phyloP scores from a whole-genome alignment of 2,113 vertebrate species.

The human region GRCh38 chr15:23198001-23198500 shows the following conservation, averaged over 20 bases:
- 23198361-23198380: neutral
- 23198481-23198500: neutral
- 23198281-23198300: neutral
- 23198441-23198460: neutral
- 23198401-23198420: neutral
- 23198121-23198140: neutral
- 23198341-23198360: neutral
- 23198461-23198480: neutral
- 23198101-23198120: neutral
- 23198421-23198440: neutral
- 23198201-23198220: neutral
- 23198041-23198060: neutral
- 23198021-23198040: neutral
- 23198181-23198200: neutral
- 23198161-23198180: neutral
- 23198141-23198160: neutral
- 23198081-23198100: neutral
- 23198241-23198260: neutral
- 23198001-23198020: neutral
- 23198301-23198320: neutral
- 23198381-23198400: neutral
- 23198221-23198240: neutral
- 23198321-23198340: neutral
- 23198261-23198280: neutral
- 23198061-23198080: neutral